phyloP scores from a whole-genome alignment of 2,113 vertebrate species.

The Pardalotus punctatus region DNA sequence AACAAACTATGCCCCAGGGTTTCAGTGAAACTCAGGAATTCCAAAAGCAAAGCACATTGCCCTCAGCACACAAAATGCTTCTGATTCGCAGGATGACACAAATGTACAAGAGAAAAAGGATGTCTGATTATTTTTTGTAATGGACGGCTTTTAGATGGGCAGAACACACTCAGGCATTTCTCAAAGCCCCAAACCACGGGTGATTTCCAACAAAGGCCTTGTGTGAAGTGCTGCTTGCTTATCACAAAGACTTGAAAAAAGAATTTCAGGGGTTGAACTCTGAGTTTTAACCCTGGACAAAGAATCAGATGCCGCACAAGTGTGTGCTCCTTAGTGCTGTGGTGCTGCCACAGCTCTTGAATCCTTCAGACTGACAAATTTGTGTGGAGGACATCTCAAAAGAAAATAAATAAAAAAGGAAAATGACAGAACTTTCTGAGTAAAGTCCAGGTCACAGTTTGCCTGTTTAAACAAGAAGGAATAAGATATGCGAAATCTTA shows the following conservation, averaged over 20 bases:
- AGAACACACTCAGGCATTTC: not conserved
- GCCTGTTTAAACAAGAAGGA: not conserved
- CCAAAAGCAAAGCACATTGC: slow-evolving; percentile 51
- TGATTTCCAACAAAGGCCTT: slow-evolving; percentile 43
- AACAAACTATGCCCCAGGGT: not conserved
- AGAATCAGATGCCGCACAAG: not conserved
- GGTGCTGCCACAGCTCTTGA: not conserved
- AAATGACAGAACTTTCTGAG: not conserved
- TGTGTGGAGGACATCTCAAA: not conserved
- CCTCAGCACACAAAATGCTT: slow-evolving; percentile 36
- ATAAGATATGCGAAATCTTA: not conserved
- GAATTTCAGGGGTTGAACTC: not conserved
- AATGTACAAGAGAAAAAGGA: slow-evolving; percentile 21
- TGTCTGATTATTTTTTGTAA: slow-evolving; percentile 40
- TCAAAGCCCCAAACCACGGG: slow-evolving; percentile 10
- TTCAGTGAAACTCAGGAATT: slow-evolving; percentile 28
- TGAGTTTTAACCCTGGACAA: not conserved
- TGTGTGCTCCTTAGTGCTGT: not conserved
- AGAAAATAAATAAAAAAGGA: not conserved
- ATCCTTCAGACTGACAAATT: not conserved
- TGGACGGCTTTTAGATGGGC: slow-evolving; percentile 44
- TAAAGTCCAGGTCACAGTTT: not conserved
- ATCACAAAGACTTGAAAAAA: not conserved
- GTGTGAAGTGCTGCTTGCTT: slow-evolving; percentile 37
- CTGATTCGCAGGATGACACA: slow-evolving; percentile 51